phyloP scores from a whole-genome alignment of 2,888 invertebrate species.

The Macropis europaea region DNA sequence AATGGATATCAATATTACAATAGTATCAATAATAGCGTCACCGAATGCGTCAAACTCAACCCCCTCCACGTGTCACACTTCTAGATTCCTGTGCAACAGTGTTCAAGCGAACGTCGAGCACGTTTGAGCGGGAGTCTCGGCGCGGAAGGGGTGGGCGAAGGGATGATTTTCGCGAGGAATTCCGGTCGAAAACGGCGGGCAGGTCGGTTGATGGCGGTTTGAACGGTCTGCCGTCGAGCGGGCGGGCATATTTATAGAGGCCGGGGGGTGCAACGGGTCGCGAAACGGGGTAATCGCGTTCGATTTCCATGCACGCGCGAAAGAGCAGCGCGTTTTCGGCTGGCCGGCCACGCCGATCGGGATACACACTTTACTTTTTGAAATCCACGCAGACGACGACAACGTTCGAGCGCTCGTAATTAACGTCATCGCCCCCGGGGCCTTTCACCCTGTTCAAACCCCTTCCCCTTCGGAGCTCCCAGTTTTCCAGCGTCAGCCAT shows the following conservation, averaged over 20 bases:
- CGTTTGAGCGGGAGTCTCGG: too few relatives aligned
- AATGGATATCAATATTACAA: too few relatives aligned
- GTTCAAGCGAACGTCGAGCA: too few relatives aligned
- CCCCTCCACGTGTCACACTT: too few relatives aligned
- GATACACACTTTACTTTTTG: slow-evolving; percentile 60
- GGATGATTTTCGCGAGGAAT: slow-evolving; percentile 10
- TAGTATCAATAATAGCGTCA: too few relatives aligned
- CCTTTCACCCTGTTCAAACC: slow-evolving; percentile 23
- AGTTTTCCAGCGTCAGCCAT: slow-evolving; percentile 46
- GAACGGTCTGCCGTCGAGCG: neutral
- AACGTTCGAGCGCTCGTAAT: slow-evolving; percentile 67
- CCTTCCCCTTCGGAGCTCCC: neutral
- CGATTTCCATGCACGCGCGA: slow-evolving; percentile 53
- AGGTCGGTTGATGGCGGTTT: too few relatives aligned
- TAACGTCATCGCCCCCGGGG: slow-evolving; percentile 65
- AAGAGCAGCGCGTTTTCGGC: slow-evolving; percentile 54
- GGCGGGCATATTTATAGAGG: slow-evolving; percentile 47
- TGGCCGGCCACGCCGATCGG: slow-evolving; percentile 36
- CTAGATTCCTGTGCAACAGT: too few relatives aligned
- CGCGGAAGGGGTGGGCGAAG: neutral
- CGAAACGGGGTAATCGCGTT: slow-evolving; percentile 62
- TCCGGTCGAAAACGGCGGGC: slow-evolving; percentile 7
- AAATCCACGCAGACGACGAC: slow-evolving; percentile 58
- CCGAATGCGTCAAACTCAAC: too few relatives aligned
- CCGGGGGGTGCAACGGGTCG: slow-evolving; percentile 18